Conservation (phyloP, 2,113 vertebrate species). For the Ciconia stormi region DNA sequence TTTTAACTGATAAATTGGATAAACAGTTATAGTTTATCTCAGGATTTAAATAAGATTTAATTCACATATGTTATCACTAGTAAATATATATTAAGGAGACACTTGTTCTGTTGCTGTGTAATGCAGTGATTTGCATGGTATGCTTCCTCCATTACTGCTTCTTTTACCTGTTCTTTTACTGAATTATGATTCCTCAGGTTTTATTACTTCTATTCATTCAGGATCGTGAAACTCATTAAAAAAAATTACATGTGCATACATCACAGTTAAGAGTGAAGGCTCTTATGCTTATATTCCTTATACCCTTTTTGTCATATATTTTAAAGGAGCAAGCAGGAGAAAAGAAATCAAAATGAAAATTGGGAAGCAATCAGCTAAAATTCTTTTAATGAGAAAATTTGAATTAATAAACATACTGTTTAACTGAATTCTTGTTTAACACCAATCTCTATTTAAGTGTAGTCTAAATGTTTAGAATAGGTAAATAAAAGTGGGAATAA, state of each 20-base stretch:
- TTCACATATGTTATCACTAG: not conserved
- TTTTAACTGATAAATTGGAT: not conserved
- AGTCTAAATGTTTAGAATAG: not conserved
- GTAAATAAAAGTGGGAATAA: not conserved
- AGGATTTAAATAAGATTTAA: slow-evolving; percentile 4
- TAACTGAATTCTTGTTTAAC: not conserved
- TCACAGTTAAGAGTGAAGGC: not conserved
- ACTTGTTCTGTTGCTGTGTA: not conserved
- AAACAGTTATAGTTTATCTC: not conserved
- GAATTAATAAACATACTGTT: not conserved
- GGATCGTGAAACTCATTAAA: not conserved
- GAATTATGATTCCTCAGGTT: not conserved
- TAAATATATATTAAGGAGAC: not conserved
- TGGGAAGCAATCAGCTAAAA: not conserved
- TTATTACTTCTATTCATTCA: not conserved
- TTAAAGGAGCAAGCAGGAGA: not conserved
- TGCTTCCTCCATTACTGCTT: not conserved
- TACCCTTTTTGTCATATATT: not conserved
- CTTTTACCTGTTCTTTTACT: not conserved
- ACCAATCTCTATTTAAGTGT: not conserved
- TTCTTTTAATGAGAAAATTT: not conserved
- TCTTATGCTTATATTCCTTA: not conserved
- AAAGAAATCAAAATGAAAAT: not conserved
- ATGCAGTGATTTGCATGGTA: not conserved
- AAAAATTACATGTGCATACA: not conserved